phyloP scores from a whole-genome alignment of 2,113 vertebrate genomes.

The Vulpes lagopus region DNA sequence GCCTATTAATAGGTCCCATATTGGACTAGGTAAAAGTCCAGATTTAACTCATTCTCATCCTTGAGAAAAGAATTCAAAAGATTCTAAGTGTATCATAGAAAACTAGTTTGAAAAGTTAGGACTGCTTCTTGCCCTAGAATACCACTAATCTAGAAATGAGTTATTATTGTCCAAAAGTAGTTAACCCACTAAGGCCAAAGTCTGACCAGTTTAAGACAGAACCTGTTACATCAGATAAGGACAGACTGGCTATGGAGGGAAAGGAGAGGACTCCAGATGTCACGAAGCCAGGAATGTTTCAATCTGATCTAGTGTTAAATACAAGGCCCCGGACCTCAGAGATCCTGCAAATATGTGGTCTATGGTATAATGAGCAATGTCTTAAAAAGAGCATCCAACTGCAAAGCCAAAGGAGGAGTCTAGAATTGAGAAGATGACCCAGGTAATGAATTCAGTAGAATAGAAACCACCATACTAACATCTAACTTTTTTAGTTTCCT shows the following conservation, averaged over 20 bases:
- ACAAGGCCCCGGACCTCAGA: background rate
- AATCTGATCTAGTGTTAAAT: background rate
- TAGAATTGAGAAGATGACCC: background rate
- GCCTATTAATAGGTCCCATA: background rate
- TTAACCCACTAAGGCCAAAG: background rate
- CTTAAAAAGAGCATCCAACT: background rate
- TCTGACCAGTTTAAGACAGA: background rate
- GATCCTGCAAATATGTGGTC: background rate
- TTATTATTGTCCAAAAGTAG: background rate
- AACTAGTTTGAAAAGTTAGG: background rate
- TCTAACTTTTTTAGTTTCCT: background rate
- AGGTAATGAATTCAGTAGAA: background rate
- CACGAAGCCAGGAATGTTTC: background rate
- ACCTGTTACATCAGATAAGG: background rate
- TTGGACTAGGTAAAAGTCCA: background rate
- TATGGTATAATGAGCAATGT: background rate
- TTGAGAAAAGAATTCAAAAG: conserved; percentile 4
- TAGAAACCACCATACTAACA: background rate
- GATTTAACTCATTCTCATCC: background rate
- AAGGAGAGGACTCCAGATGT: background rate
- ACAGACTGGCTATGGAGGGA: background rate
- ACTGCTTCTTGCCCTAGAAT: background rate
- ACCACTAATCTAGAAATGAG: background rate
- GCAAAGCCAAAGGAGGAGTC: background rate
- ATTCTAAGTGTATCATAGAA: background rate